A percentile compares a stretch with the other conserved stretches of the same genome.
Evolutionary conservation across 2,113 vertebrate genomes (phyloP).

Genomic region (Aplodontia rufa): DNA sequence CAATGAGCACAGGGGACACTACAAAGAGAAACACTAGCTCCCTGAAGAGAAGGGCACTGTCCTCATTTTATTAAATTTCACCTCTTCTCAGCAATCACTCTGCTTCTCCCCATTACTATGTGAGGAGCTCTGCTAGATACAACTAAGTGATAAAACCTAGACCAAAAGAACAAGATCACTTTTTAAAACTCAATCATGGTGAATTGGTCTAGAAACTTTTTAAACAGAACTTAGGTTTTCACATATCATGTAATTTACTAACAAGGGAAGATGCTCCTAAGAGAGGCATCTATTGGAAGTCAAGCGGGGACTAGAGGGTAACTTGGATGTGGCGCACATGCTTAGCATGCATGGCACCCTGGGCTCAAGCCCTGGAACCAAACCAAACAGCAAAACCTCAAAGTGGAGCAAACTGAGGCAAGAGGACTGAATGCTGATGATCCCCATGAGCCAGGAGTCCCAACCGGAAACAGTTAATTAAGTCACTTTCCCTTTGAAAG

Average conservation of each 20-base stretch:
- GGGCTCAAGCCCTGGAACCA: neutral
- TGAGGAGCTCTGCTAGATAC: neutral
- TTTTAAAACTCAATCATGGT: neutral
- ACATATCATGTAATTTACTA: neutral
- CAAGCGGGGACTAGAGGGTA: neutral
- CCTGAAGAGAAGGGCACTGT: neutral
- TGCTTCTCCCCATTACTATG: neutral
- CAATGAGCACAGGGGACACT: neutral
- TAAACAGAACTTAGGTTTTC: constrained; percentile 43
- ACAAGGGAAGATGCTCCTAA: neutral
- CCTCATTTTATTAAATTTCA: neutral
- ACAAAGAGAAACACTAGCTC: constrained; percentile 1
- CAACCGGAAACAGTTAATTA: constrained; percentile 18
- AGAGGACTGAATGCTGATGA: constrained; percentile 13
- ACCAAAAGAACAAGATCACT: neutral
- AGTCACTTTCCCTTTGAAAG: neutral
- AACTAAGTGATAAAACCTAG: neutral
- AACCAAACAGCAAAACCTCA: neutral
- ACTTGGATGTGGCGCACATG: neutral
- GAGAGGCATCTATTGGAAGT: neutral
- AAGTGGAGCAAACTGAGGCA: neutral
- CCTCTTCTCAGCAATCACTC: neutral
- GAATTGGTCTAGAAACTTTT: constrained; percentile 39
- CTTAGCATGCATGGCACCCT: neutral
- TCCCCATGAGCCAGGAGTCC: neutral